These are phyloP conservation scores for Alloplasta piceator DNA, from an alignment of 2,888 invertebrate genomes.

Conservation along the genomic window DNA sequence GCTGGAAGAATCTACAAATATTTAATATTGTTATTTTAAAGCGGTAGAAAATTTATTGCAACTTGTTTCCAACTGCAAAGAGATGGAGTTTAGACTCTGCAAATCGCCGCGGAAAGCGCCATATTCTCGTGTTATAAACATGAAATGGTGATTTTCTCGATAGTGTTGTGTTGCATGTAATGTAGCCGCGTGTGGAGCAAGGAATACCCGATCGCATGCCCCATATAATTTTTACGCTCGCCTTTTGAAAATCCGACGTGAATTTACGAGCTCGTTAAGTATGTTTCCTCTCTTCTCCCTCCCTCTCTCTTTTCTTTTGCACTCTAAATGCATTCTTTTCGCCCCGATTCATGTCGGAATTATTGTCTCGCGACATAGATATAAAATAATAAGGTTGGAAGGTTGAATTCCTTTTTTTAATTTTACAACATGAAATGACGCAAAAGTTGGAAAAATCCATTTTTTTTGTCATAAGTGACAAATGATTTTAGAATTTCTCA, in stretches of 20 bases:
- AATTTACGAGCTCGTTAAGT: slow-evolving; percentile 65
- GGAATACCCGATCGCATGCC: slow-evolving; percentile 49
- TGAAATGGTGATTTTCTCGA: slow-evolving; percentile 2
- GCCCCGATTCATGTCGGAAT: background rate
- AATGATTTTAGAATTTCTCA: no score
- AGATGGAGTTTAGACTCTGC: no score
- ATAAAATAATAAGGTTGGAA: slow-evolving; percentile 20
- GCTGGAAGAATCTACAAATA: no score
- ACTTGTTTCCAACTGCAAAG: no score
- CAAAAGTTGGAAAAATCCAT: no score
- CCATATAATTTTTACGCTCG: slow-evolving; percentile 66
- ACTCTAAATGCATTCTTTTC: background rate
- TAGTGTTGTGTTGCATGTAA: slow-evolving; percentile 1
- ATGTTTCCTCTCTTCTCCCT: slow-evolving; percentile 51
- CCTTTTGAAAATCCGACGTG: slow-evolving; percentile 58
- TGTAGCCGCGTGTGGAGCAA: slow-evolving; percentile 11
- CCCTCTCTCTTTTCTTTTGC: background rate
- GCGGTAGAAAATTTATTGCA: no score
- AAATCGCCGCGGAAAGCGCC: no score
- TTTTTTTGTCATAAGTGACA: no score
- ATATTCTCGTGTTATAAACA: background rate
- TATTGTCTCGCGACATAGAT: slow-evolving; percentile 20
- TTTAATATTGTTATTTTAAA: no score
- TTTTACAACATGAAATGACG: no score
- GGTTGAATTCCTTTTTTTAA: no score